Evolutionary conservation across 1,140 invertebrate genomes (phyloP).

Genomic region (Drosophila micromelanica): DNA sequence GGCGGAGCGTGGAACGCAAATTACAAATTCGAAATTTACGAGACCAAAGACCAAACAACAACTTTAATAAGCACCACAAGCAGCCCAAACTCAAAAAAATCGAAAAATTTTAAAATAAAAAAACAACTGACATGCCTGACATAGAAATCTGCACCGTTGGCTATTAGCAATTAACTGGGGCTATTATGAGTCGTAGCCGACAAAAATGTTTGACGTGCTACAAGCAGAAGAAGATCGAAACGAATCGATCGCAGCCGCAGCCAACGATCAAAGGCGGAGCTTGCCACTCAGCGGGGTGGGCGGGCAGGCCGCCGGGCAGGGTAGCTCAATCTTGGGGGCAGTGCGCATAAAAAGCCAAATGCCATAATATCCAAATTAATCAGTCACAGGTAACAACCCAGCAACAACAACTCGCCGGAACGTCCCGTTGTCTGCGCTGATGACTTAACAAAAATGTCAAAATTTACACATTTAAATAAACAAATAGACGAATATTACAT

Average conservation of each 20-base stretch:
- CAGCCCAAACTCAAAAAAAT: constrained; percentile 1
- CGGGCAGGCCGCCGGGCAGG: background rate
- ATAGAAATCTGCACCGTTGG: constrained; percentile 82
- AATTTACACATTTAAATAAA: constrained; percentile 29
- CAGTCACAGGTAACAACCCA: constrained; percentile 80
- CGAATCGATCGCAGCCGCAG: constrained; percentile 70
- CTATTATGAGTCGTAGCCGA: constrained; percentile 73
- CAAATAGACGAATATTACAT: constrained; percentile 27
- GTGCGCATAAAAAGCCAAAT: constrained; percentile 80
- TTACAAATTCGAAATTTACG: constrained; percentile 67
- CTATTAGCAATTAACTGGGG: constrained; percentile 83
- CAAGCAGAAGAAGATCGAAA: constrained; percentile 82
- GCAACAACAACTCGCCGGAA: constrained; percentile 56
- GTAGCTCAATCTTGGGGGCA: constrained; percentile 27
- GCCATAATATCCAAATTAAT: constrained; percentile 83
- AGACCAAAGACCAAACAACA: constrained; percentile 35
- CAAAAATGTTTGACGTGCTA: constrained; percentile 80
- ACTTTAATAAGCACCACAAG: constrained; percentile 75
- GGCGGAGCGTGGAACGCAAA: constrained; percentile 65
- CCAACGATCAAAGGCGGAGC: constrained; percentile 52
- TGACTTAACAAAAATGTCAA: constrained; percentile 82
- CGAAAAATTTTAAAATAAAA: background rate
- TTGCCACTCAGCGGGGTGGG: constrained; percentile 6
- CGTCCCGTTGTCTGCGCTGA: constrained; percentile 73
- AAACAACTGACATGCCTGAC: constrained; percentile 66